A percentile compares a stretch with the other conserved stretches of the same genome.
phyloP scores from a whole-genome alignment of 2,797 vertebrate species.

The Amblyraja radiata region DNA sequence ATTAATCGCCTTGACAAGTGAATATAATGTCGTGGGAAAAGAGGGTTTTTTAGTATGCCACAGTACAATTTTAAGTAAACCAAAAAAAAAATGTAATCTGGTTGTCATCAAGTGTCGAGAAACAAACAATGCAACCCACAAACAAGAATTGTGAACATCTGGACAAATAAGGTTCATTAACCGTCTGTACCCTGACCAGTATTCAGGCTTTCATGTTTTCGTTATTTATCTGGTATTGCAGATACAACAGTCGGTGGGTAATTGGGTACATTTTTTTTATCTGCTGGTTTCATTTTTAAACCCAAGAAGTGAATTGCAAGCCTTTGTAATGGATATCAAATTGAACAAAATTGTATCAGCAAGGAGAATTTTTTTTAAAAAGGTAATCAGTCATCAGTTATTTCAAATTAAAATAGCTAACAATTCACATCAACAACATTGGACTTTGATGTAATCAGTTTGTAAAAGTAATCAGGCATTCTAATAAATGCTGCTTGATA shows the following conservation, averaged over 20 bases:
- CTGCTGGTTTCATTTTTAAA: not conserved
- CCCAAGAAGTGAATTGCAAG: not conserved
- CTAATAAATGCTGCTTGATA: slow-evolving; percentile 50
- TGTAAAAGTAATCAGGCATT: slow-evolving; percentile 46
- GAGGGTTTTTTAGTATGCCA: not conserved
- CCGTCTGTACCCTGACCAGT: not conserved
- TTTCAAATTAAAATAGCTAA: not conserved
- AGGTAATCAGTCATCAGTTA: not conserved
- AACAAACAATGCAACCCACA: not conserved
- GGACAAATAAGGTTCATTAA: slow-evolving; percentile 25
- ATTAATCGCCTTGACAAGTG: not conserved
- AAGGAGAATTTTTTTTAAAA: too few relatives aligned
- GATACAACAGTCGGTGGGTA: not conserved
- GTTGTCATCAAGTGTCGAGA: not conserved
- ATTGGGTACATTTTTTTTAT: slow-evolving; percentile 8
- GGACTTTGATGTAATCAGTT: not conserved
- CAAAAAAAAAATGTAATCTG: slow-evolving; percentile 1
- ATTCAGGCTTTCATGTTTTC: not conserved
- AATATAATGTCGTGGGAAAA: slow-evolving; percentile 30
- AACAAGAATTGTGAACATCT: slow-evolving; percentile 27
- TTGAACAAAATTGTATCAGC: not conserved
- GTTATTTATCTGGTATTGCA: not conserved
- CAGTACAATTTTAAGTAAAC: not conserved
- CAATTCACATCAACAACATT: not conserved
- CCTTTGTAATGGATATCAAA: not conserved